Percentiles rank a stretch among this genome's conserved stretches.
Conservation (phyloP, 2,888 invertebrate species). For the Chrysolina oricalcia region DNA sequence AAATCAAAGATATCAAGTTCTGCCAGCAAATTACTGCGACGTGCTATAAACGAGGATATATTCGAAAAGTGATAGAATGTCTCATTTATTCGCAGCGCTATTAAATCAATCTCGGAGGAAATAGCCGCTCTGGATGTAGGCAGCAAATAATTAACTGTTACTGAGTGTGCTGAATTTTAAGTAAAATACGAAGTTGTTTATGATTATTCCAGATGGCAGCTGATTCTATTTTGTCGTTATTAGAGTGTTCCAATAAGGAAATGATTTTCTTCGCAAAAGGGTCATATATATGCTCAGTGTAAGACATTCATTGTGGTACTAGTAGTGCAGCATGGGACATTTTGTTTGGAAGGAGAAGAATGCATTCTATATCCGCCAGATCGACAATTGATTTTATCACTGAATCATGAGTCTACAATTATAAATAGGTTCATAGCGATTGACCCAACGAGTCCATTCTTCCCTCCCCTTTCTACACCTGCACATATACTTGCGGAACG, state of each 20-base stretch:
- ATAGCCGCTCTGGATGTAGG: slow-evolving; percentile 8
- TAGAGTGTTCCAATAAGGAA: not conserved
- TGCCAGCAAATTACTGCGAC: slow-evolving; percentile 2
- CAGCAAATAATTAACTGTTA: slow-evolving; percentile 23
- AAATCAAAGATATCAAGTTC: slow-evolving; percentile 9
- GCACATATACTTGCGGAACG: no score
- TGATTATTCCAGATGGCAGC: slow-evolving; percentile 12
- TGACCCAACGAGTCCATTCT: no score
- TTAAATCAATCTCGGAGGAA: slow-evolving; percentile 18
- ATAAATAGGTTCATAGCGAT: no score
- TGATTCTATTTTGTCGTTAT: slow-evolving; percentile 2
- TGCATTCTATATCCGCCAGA: no score
- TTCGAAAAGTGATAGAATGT: slow-evolving; percentile 13
- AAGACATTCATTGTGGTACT: no score
- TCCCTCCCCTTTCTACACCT: no score
- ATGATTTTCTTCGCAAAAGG: not conserved
- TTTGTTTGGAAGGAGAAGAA: no score
- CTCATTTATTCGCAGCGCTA: slow-evolving; percentile 4
- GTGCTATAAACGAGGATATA: not conserved
- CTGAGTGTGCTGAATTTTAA: not conserved
- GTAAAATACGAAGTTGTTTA: slow-evolving; percentile 14
- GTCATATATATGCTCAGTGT: no score
- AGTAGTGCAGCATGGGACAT: no score
- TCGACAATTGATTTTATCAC: no score
- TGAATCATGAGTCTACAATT: no score